Conservation (phyloP, 2,797 vertebrate species). For the Chaetodon trifasciatus region DNA sequence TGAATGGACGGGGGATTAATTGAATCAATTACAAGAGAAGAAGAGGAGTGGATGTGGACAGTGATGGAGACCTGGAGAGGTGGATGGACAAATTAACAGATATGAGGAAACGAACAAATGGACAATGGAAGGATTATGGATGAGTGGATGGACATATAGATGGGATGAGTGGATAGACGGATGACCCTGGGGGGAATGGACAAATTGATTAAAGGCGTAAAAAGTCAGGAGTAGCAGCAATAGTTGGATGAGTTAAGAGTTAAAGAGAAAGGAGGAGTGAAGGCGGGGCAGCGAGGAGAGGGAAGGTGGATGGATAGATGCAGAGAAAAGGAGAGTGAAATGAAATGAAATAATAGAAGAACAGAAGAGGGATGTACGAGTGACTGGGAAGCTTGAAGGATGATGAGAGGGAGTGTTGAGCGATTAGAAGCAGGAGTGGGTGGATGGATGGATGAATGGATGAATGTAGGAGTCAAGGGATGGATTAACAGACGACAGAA, state of each 20-base stretch:
- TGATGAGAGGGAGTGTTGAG: not conserved
- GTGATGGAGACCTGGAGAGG: not conserved
- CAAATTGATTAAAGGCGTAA: too few species aligned
- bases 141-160: not conserved
- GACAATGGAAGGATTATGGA: not conserved
- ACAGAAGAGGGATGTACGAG: not conserved
- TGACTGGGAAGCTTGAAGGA: not conserved
- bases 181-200: not conserved
- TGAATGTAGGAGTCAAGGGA: not conserved
- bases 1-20: not conserved
- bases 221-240: not conserved
- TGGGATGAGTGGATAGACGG: not conserved
- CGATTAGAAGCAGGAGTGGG: not conserved
- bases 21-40: conserved; percentile 1
- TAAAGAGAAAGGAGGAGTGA: not conserved
- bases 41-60: not conserved
- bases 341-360: not conserved
- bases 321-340: not conserved
- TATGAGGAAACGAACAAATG: not conserved
- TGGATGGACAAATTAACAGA: not conserved
- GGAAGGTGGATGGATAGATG: not conserved
- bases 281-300: too few species aligned
- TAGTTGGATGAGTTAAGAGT: not conserved
- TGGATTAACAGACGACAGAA: not conserved
- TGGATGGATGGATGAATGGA: not conserved